Evolutionary conservation across 2,888 invertebrate species (phyloP).

Genomic region (Yponomeuta plumbellus): DNA sequence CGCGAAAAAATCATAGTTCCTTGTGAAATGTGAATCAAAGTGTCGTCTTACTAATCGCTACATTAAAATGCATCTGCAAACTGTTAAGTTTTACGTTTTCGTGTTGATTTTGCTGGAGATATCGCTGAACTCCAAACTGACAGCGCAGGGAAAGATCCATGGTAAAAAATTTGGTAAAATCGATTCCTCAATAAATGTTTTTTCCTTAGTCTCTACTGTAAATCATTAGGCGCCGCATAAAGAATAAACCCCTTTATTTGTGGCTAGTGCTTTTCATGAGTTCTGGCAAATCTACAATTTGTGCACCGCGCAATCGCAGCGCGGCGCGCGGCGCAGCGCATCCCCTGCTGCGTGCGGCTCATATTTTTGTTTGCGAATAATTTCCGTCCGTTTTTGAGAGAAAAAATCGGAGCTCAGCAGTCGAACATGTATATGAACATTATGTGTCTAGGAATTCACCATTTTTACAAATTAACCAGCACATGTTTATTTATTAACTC

Average conservation of each 20-base stretch:
- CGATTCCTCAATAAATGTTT: slow-evolving; percentile 37
- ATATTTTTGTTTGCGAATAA: no score
- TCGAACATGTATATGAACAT: no score
- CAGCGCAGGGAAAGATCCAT: slow-evolving; percentile 84
- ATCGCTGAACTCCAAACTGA: slow-evolving; percentile 81
- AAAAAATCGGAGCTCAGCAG: no score
- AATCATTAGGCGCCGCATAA: neutral
- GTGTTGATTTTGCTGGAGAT: slow-evolving; percentile 81
- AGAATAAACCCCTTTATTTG: neutral
- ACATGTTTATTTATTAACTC: no score
- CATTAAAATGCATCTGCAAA: slow-evolving; percentile 72
- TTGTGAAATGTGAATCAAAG: slow-evolving; percentile 61
- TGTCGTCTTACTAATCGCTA: slow-evolving; percentile 37
- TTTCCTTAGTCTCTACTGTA: neutral
- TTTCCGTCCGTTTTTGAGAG: neutral
- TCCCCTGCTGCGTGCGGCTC: neutral
- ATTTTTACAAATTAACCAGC: no score
- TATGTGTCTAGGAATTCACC: no score
- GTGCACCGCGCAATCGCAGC: neutral
- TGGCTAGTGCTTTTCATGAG: neutral
- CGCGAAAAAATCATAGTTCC: slow-evolving; percentile 38
- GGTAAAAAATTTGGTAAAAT: slow-evolving; percentile 84
- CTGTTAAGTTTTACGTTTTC: slow-evolving; percentile 81
- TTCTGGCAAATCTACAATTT: neutral
- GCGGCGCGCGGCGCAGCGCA: neutral